phyloP scores from a whole-genome alignment of 2,113 vertebrate genomes.

The Copsychus sechellarum region DNA sequence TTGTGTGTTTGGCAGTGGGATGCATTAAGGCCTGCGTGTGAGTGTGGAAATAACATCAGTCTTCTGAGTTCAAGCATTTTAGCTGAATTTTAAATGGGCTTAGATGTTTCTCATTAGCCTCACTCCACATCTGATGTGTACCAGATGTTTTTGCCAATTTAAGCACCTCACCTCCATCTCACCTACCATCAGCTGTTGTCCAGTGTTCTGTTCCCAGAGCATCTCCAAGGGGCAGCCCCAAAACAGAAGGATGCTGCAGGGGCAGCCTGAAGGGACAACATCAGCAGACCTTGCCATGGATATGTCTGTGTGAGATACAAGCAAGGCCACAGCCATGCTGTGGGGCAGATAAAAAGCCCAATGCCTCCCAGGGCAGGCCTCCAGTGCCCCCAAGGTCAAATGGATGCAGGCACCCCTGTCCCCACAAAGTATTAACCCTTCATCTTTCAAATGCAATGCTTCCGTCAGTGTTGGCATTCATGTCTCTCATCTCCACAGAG shows the following conservation, averaged over 20 bases:
- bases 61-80: background rate
- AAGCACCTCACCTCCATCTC: background rate
- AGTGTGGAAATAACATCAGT: background rate
- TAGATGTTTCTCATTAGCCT: background rate
- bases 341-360: background rate
- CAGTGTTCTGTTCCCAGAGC: background rate
- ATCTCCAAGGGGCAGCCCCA: background rate
- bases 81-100: background rate
- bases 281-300: background rate
- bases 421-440: background rate
- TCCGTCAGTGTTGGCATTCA: background rate
- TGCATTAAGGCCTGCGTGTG: background rate
- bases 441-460: background rate
- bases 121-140: background rate
- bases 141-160: background rate
- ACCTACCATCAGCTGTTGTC: background rate
- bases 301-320: background rate
- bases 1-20: background rate
- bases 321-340: background rate
- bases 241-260: background rate
- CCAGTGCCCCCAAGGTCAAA: background rate
- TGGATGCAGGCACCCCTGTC: background rate
- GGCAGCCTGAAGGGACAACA: background rate
- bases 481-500: background rate
- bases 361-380: rapidly evolving